Base-by-base conservation (phyloP, 2,797 vertebrate genomes). In the Pseudocheirus occidentalis region DNA sequence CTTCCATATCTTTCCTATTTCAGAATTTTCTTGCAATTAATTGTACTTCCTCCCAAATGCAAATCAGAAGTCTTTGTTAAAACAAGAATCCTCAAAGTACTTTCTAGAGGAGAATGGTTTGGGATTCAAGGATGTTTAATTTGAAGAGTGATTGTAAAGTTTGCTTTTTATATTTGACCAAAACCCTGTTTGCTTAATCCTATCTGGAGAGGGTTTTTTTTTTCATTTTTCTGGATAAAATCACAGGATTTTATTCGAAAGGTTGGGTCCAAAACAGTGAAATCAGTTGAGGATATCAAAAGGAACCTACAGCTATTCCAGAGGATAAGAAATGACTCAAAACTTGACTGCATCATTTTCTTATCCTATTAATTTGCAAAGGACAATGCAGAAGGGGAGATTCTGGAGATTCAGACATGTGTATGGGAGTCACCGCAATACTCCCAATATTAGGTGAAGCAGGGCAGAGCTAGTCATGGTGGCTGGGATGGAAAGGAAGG, bases 21-120 rank as follows among this genome's bases (percentile, higher is more conserved):
- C 73, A 87, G 73, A 87, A 87, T 46, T 87, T 87, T 87, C 73
- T 87, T 87, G 73, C 73, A 87, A 87, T 87, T 87, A 87, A 27
- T 40, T 12, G 40, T 87, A 87, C 73, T 87, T 87, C 73, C 73
- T 87, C 40, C 40, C 73, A 87, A 50, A 87, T 87, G 73, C 73
- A 87, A 87, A 73, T 73, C n/a, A 73, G 66, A 73, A 73, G 34
- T 73, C n/a, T 73, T 73, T 73, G 66, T 73, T 73, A 73, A 73
- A 73, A 73, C n/a, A 40, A 73, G 66, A 16, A 73, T 40, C 66
- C 66, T 73, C 5, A 73, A 73, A 73, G 66, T 46, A 28, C 73
- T 87, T 87, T 50, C 34, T 87, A 50, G 73, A 87, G 9, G 40
- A 81, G 40, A 87, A 21, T 1, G 1, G 40, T 81, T 81, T 46